Percentiles rank a stretch among this genome's conserved stretches.
Conservation (phyloP, 1,140 invertebrate species). For the Kradibia gibbosae region DNA sequence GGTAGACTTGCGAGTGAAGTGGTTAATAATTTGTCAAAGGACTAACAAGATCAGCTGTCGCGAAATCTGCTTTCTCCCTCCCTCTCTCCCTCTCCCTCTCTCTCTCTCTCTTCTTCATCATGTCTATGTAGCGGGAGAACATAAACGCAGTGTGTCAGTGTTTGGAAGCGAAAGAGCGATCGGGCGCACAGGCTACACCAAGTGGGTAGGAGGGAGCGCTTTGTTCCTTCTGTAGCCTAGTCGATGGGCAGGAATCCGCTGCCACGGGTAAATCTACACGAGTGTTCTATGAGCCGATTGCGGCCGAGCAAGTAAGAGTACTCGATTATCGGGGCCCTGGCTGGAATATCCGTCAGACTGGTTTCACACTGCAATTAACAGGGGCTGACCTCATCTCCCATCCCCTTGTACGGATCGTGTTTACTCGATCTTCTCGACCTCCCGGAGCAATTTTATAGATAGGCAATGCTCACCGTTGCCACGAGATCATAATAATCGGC, state of each 20-base stretch:
- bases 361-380: slow-evolving; percentile 8
- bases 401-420: not conserved
- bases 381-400: not conserved
- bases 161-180: too few relatives aligned
- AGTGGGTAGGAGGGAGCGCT: too few relatives aligned
- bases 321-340: not conserved
- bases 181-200: too few relatives aligned
- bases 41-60: too few relatives aligned
- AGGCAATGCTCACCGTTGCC: not conserved
- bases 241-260: not conserved
- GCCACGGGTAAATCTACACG: not conserved
- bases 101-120: too few relatives aligned
- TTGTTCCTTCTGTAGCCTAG: too few relatives aligned
- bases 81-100: too few relatives aligned
- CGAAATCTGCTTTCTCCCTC: too few relatives aligned
- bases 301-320: not conserved
- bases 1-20: too few relatives aligned
- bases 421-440: not conserved
- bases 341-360: slow-evolving; percentile 8
- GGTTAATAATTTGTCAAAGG: too few relatives aligned
- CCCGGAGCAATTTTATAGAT: slow-evolving; percentile 20
- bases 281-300: not conserved
- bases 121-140: too few relatives aligned
- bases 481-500: slow-evolving; percentile 40
- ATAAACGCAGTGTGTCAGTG: too few relatives aligned